Percentiles rank a stretch among this genome's conserved stretches.
phyloP scores from a whole-genome alignment of 2,797 vertebrate species.

The Clangula hyemalis region DNA sequence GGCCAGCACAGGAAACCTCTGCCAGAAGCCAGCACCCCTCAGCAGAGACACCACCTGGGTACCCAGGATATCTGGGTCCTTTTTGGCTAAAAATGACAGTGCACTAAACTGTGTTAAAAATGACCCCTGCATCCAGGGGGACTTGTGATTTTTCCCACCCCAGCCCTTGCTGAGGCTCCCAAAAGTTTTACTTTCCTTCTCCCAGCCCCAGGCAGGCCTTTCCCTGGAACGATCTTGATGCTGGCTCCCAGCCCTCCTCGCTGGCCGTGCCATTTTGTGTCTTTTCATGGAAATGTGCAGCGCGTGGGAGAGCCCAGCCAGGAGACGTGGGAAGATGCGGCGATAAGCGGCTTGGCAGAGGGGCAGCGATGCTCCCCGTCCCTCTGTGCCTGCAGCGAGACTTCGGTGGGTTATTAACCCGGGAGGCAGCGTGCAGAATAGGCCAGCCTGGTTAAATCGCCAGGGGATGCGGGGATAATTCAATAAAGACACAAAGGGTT shows the following conservation, averaged over 20 bases:
- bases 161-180: neutral
- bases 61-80: neutral
- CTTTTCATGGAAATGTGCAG: neutral
- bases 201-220: neutral
- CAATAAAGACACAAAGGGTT: conserved; percentile 27
- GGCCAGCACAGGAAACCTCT: neutral
- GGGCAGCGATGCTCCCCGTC: neutral
- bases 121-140: neutral
- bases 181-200: neutral
- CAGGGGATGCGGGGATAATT: accelerated
- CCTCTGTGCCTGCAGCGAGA: neutral
- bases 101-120: neutral
- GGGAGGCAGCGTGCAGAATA: conserved; percentile 15
- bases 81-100: neutral
- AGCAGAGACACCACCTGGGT: neutral
- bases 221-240: neutral
- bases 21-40: neutral
- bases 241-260: neutral
- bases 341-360: conserved; percentile 30
- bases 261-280: neutral
- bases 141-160: neutral
- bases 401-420: conserved; percentile 37
- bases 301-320: neutral
- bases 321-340: neutral
- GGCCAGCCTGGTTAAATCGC: conserved; percentile 14